Evolutionary conservation across 2,113 vertebrate genomes (phyloP).

Genomic region (Crocuta crocuta): DNA sequence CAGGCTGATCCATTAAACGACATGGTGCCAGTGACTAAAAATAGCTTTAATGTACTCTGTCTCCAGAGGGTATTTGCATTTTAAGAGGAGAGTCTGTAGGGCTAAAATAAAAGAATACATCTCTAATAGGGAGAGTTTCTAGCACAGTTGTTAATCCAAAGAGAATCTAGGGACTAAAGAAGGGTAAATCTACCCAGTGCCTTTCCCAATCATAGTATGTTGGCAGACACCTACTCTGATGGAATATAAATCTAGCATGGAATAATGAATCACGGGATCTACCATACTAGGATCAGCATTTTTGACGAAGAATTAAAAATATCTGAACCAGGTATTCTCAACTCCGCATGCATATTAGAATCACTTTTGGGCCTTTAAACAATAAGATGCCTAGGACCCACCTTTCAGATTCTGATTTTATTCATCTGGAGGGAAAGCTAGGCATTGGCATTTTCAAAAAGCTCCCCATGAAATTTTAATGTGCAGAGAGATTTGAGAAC

Average conservation of each 20-base stretch:
- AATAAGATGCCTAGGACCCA: background rate
- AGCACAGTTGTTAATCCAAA: background rate
- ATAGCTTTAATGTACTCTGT: constrained; percentile 48
- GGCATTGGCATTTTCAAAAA: background rate
- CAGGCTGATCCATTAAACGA: constrained; percentile 61
- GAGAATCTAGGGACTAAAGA: background rate
- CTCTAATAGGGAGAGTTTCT: constrained; percentile 20
- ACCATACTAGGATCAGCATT: background rate
- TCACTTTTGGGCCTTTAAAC: background rate
- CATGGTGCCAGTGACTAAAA: constrained; percentile 57
- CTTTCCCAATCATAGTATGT: background rate
- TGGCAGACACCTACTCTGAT: background rate
- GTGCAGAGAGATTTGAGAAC: background rate
- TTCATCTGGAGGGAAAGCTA: background rate
- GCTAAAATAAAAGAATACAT: background rate
- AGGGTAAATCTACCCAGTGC: background rate
- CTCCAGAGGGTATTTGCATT: constrained; percentile 48
- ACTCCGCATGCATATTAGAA: background rate
- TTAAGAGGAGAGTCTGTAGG: background rate
- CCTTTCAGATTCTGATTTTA: constrained; percentile 7
- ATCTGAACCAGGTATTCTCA: background rate
- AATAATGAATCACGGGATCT: background rate
- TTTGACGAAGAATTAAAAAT: constrained; percentile 45
- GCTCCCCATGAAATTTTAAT: background rate
- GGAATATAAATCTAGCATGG: constrained; percentile 16